Base-by-base conservation (phyloP, 2,113 vertebrate species). In the Hypocryptadius cinnamomeus region DNA sequence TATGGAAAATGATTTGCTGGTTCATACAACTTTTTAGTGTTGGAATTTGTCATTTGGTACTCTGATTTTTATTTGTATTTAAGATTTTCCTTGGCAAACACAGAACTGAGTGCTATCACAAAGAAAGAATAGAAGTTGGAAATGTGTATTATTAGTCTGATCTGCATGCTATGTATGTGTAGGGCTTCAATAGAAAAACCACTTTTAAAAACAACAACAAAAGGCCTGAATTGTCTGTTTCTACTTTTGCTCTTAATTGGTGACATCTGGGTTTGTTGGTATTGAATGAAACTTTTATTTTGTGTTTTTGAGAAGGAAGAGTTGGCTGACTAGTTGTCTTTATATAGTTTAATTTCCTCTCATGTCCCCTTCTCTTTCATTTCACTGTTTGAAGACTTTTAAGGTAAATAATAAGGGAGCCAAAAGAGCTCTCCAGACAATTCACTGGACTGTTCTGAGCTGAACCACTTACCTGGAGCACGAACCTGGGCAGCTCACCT, bases 261-360 rank as follows among this genome's bases (percentile, higher is more conserved):
- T 61, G 78, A 94, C 93, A 95, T 96, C 85, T 96, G 93, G 80
- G 61, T 65, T 90, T 85, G 53, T 25, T 79, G 68, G 74, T 91
- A 88, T 78, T 89, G 60, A 94, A 89, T 89, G 64, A 93, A 94
- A 96, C 86, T 96, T 97, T 96, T 93, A 93, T 95, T 97, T 95
- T 94, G 91, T 94, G 91, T 76, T 94, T 96, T 53, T 94, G 93
- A 96, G 83, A 78, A 93, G 90, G 90, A 94, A 92, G 89, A 94
- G 66, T 96, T 93, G 94, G 85, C 89, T 83, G 92, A 63, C 51
- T 91, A 68, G 72, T 87, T 95, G 90, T 91, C 95, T 92, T 95
- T 87, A 87, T 91, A 85, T 30, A 54, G 72, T 90, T 94, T 94
- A 42, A 96, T 95, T 96, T 96, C 95, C 94, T 94, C 92, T 89